Percentiles rank a stretch among this genome's conserved stretches.
These are phyloP conservation scores for Gobio gobio DNA, from an alignment of 2,113 vertebrate genomes.

Conservation along the genomic window DNA sequence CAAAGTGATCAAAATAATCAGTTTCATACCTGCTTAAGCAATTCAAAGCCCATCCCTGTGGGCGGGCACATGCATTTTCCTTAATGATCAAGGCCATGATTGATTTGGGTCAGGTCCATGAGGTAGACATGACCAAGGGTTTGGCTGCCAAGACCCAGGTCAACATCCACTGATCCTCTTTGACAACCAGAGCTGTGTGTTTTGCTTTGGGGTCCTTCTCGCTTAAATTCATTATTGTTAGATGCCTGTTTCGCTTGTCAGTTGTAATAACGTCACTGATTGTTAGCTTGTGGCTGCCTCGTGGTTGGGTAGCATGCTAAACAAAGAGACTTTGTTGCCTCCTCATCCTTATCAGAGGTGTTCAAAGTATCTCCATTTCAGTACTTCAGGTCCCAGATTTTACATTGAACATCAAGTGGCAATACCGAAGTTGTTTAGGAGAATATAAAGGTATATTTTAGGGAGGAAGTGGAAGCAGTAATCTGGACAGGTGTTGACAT, in stretches of 20 bases:
- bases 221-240: slow-evolving; percentile 43
- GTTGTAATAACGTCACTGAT: slow-evolving; percentile 22
- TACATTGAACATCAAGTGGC: not conserved
- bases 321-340: not conserved
- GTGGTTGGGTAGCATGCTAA: not conserved
- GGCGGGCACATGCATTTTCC: not conserved
- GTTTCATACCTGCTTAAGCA: not conserved
- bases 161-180: slow-evolving; percentile 31
- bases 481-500: not conserved
- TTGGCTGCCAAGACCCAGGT: slow-evolving; percentile 9
- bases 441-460: not conserved
- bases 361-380: slow-evolving; percentile 4
- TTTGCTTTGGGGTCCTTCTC: slow-evolving; percentile 38
- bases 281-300: slow-evolving; percentile 19
- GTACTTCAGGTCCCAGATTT: not conserved
- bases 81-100: slow-evolving; percentile 14
- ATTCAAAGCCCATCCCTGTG: not conserved
- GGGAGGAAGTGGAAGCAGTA: not conserved
- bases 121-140: slow-evolving; percentile 24
- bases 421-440: not conserved
- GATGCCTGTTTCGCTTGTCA: slow-evolving; percentile 26
- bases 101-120: slow-evolving; percentile 14
- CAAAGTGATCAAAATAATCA: not conserved
- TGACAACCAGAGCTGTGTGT: slow-evolving; percentile 43
- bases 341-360: not conserved